Conservation (phyloP, 2,113 vertebrate genomes). For the Cynopterus brachyotis region DNA sequence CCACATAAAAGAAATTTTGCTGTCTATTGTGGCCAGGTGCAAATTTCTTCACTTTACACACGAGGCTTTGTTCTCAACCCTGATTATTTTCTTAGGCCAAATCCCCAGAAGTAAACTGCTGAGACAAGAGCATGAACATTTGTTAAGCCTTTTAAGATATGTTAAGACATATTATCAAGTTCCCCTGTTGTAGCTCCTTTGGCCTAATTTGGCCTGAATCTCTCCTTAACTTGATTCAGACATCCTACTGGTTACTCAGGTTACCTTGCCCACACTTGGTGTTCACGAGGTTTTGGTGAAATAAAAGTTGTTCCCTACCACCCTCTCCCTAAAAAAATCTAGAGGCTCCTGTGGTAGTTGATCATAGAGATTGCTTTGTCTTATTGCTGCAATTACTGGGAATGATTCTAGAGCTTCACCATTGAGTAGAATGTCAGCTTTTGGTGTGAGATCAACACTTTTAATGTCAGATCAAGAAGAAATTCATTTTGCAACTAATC, state of each 20-base stretch:
- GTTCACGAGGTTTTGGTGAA: background rate
- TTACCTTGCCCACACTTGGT: background rate
- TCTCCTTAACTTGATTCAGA: background rate
- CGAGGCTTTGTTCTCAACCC: background rate
- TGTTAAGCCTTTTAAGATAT: background rate
- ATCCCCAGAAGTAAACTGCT: constrained; percentile 5
- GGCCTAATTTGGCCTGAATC: background rate
- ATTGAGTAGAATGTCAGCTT: background rate
- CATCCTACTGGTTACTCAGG: background rate
- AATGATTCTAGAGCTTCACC: background rate
- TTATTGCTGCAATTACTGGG: background rate
- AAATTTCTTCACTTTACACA: background rate
- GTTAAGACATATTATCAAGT: background rate
- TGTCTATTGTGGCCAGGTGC: background rate
- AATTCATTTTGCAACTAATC: background rate
- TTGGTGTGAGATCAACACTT: background rate
- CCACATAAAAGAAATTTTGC: background rate
- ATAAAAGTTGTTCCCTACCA: background rate
- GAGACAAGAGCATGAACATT: background rate
- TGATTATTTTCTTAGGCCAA: constrained; percentile 27
- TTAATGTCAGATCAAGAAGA: background rate
- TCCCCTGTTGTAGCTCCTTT: background rate
- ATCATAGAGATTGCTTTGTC: background rate
- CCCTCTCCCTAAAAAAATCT: background rate
- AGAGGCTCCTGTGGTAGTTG: background rate